A percentile compares a stretch with the other conserved stretches of the same genome.
Conservation (phyloP, 2,113 vertebrate species). For the Amphiprion ocellaris region DNA sequence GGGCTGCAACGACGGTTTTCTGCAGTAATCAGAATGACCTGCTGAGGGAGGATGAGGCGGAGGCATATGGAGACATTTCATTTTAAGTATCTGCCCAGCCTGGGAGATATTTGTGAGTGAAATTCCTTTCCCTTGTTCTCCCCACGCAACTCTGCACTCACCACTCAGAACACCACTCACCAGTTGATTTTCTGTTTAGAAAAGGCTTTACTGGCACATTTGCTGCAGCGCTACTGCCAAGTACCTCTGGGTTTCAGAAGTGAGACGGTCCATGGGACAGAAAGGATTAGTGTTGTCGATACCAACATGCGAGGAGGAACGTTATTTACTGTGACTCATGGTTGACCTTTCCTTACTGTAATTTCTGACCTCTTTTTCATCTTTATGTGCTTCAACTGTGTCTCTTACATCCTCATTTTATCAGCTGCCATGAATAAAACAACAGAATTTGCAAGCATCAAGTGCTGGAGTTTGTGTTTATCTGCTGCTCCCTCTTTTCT, state of each 20-base stretch:
- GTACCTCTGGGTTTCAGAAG: slow-evolving; percentile 19
- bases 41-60: neutral
- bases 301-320: neutral
- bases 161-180: slow-evolving; percentile 10
- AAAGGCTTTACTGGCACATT: slow-evolving; percentile 39
- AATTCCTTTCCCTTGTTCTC: slow-evolving; percentile 11
- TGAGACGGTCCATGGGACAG: slow-evolving; percentile 4
- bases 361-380: slow-evolving; percentile 34
- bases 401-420: slow-evolving; percentile 37
- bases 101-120: slow-evolving; percentile 34
- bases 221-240: slow-evolving; percentile 49
- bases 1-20: slow-evolving; percentile 51
- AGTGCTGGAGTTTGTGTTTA: slow-evolving; percentile 18
- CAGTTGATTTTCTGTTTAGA: slow-evolving; percentile 45
- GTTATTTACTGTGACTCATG: neutral
- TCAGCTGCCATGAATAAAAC: slow-evolving; percentile 41
- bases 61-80: slow-evolving; percentile 42
- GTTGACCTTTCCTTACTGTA: slow-evolving; percentile 21
- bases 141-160: slow-evolving; percentile 16
- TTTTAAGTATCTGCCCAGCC: slow-evolving; percentile 35
- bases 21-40: slow-evolving; percentile 70
- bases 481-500: slow-evolving; percentile 14
- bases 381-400: slow-evolving; percentile 5
- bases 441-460: slow-evolving; percentile 9
- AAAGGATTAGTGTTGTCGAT: slow-evolving; percentile 7